These are phyloP conservation scores for Sinotaia quadrata DNA, from an alignment of 2,888 invertebrate genomes.

Conservation along the genomic window DNA sequence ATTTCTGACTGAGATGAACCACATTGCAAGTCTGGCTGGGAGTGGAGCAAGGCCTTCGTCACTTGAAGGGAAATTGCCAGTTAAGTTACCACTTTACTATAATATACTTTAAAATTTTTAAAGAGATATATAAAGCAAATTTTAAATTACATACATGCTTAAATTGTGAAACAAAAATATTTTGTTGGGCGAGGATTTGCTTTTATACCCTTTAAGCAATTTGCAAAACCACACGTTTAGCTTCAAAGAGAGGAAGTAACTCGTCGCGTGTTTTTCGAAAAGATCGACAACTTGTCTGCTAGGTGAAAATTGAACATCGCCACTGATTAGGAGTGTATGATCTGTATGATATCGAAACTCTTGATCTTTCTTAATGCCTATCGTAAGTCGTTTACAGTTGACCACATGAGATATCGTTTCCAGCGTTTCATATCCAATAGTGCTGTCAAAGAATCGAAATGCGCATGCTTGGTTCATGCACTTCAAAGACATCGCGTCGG, in stretches of 20 bases:
- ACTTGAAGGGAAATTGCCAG: no score
- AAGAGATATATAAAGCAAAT: no score
- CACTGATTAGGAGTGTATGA: slow-evolving; percentile 48
- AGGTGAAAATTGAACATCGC: slow-evolving; percentile 51
- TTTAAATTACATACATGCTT: no score
- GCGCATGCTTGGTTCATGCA: slow-evolving; percentile 47
- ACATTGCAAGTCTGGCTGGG: no score
- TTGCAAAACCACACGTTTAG: slow-evolving; percentile 56
- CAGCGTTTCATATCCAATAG: slow-evolving; percentile 55
- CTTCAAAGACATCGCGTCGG: slow-evolving; percentile 59
- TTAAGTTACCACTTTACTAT: no score
- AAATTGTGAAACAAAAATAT: no score
- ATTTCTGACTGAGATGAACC: no score
- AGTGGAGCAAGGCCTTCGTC: no score
- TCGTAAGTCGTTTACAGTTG: slow-evolving; percentile 60
- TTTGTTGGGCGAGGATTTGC: no score
- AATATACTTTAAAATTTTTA: no score
- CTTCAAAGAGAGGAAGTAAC: slow-evolving; percentile 50
- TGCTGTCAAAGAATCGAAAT: slow-evolving; percentile 46
- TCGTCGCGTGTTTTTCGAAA: slow-evolving; percentile 48
- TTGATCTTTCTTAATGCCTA: slow-evolving; percentile 50
- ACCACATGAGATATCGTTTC: slow-evolving; percentile 63
- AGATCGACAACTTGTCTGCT: slow-evolving; percentile 34
- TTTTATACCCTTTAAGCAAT: slow-evolving; percentile 62
- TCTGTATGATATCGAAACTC: slow-evolving; percentile 47